Percentiles rank a stretch among this genome's conserved stretches.
Conservation (phyloP, 2,797 vertebrate genomes). For the Perodicticus potto region DNA sequence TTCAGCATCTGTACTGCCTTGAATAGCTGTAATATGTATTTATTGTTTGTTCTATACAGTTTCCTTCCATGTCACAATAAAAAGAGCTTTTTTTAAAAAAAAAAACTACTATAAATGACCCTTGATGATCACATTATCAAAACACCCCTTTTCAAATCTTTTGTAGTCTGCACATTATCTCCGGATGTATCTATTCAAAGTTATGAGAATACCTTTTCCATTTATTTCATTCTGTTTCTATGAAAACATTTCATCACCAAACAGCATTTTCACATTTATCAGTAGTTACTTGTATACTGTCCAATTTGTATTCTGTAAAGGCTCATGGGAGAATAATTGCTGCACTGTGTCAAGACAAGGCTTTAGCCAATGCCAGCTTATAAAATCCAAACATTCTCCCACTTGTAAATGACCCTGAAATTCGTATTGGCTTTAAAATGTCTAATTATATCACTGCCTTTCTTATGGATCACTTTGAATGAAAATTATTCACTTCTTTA, state of each 20-base stretch:
- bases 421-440: conserved; percentile 72
- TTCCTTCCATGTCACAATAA: conserved; percentile 57
- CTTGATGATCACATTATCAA: conserved; percentile 74
- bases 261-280: conserved; percentile 77
- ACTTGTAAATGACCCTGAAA: conserved; percentile 71
- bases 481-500: conserved; percentile 67
- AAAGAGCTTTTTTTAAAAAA: conserved; percentile 63
- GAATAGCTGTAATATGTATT: conserved; percentile 54
- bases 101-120: conserved; percentile 73
- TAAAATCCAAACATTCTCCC: conserved; percentile 60
- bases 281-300: conserved; percentile 79
- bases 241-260: conserved; percentile 79
- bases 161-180: conserved; percentile 76
- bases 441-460: conserved; percentile 77
- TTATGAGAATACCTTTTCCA: conserved; percentile 76
- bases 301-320: conserved; percentile 64
- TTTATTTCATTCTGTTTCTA: conserved; percentile 79
- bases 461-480: conserved; percentile 65
- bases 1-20: conserved; percentile 21
- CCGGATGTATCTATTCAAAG: conserved; percentile 80
- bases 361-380: conserved; percentile 50
- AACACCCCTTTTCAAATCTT: conserved; percentile 73
- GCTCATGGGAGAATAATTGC: conserved; percentile 70
- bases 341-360: conserved; percentile 35
- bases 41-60: conserved; percentile 66